Evolutionary conservation across 2,797 vertebrate species (phyloP).

Genomic region (Crocidura indochinensis): DNA sequence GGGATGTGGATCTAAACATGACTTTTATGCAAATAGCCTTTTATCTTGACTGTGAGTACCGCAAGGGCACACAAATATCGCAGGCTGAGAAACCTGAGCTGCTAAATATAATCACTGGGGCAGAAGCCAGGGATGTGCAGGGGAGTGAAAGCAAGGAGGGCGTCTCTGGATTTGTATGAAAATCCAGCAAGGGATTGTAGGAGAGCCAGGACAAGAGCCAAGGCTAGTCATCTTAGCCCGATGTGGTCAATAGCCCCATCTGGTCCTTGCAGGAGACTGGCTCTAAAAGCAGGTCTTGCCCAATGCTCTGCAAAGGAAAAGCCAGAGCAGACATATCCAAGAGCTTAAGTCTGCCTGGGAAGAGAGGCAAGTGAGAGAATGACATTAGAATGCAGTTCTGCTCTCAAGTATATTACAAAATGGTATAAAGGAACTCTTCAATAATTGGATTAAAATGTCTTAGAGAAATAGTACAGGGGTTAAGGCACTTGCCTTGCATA

Average conservation of each 20-base stretch:
- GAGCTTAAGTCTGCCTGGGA: not conserved
- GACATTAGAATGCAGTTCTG: not conserved
- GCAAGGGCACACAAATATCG: not conserved
- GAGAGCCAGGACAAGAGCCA: constrained; percentile 25
- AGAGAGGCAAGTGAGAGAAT: constrained; percentile 1
- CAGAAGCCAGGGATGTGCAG: not conserved
- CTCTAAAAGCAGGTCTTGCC: constrained; percentile 5
- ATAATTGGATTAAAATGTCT: constrained; percentile 47
- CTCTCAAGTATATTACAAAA: constrained; percentile 55
- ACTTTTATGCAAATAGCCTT: constrained; percentile 61
- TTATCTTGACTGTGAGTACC: not conserved
- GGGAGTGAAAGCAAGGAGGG: not conserved
- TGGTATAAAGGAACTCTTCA: not conserved
- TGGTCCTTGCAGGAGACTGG: not conserved
- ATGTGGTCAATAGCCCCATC: constrained; percentile 62
- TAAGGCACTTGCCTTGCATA: no score
- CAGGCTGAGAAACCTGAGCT: constrained; percentile 10
- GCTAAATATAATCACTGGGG: not conserved
- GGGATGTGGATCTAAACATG: not conserved
- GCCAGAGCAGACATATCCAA: constrained; percentile 1
- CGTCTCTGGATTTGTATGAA: constrained; percentile 59
- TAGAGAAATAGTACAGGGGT: no score
- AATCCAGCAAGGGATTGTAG: constrained; percentile 41
- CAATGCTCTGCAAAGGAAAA: constrained; percentile 28
- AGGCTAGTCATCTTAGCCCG: constrained; percentile 18